Conservation (phyloP, 2,888 invertebrate genomes). For the Eupithecia abbreviata region DNA sequence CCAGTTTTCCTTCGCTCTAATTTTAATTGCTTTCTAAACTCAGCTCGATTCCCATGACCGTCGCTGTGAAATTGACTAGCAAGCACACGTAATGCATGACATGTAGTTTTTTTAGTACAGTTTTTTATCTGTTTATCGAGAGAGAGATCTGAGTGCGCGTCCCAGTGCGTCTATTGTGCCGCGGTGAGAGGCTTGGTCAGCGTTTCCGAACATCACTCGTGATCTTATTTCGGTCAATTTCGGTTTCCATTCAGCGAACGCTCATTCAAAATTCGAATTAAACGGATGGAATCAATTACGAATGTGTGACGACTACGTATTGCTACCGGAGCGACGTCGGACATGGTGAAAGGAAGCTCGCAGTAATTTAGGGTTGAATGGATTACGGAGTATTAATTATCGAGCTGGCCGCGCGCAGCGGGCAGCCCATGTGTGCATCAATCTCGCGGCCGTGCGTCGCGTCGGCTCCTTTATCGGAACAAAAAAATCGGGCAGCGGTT, state of each 20-base stretch:
- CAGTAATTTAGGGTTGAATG: constrained; percentile 67
- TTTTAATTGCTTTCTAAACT: constrained; percentile 82
- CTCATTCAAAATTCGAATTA: constrained; percentile 80
- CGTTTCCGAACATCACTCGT: constrained; percentile 67
- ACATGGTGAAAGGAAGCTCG: constrained; percentile 61
- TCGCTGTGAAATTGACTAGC: constrained; percentile 81
- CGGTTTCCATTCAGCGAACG: constrained; percentile 69
- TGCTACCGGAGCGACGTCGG: constrained; percentile 65
- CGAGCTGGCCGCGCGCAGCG: constrained; percentile 66
- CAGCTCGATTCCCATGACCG: constrained; percentile 82
- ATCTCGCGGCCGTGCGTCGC: constrained; percentile 76
- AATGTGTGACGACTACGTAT: constrained; percentile 73
- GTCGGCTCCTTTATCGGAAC: constrained; percentile 81
- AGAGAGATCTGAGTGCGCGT: constrained; percentile 75
- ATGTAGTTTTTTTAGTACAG: constrained; percentile 78
- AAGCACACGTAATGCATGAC: constrained; percentile 84
- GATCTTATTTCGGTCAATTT: constrained; percentile 79
- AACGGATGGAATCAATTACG: constrained; percentile 78
- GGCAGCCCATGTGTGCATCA: constrained; percentile 75
- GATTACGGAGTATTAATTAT: constrained; percentile 81
- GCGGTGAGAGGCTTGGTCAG: constrained; percentile 61
- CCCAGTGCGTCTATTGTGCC: constrained; percentile 70
- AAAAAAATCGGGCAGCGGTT: constrained; percentile 71
- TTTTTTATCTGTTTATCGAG: constrained; percentile 75
- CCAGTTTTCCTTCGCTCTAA: constrained; percentile 68